Conservation (phyloP, 2,888 invertebrate species). For the Ariolimax columbianus region DNA sequence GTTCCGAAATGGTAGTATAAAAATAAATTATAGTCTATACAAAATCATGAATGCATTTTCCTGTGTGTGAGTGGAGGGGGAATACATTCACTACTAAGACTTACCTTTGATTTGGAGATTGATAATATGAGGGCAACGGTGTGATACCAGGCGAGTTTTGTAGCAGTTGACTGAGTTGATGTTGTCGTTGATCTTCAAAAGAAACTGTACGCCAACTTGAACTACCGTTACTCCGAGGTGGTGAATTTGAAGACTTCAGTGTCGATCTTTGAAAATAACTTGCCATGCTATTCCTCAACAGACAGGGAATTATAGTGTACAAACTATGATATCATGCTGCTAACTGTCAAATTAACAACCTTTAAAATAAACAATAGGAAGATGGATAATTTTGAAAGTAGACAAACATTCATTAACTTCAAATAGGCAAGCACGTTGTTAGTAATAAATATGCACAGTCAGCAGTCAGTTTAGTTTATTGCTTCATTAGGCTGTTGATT, state of each 20-base stretch:
- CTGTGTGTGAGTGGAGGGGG: no score
- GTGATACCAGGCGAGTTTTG: background rate
- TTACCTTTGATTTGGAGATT: background rate
- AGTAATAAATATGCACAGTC: background rate
- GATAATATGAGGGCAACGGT: background rate
- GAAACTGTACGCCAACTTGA: constrained; percentile 6
- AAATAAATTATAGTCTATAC: no score
- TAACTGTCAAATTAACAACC: background rate
- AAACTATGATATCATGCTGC: background rate
- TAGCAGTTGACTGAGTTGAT: background rate
- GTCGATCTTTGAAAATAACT: constrained; percentile 17
- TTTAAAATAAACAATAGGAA: background rate
- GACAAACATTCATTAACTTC: background rate
- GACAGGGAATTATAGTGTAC: background rate
- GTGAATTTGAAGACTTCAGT: constrained; percentile 22
- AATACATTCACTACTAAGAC: background rate
- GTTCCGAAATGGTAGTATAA: no score
- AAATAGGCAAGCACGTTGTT: constrained; percentile 3
- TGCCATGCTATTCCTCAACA: constrained; percentile 16
- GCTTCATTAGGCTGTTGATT: background rate
- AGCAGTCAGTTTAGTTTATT: background rate
- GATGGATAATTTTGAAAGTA: background rate
- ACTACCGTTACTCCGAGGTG: no score
- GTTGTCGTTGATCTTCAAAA: constrained; percentile 8
- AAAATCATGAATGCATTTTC: no score